Base-by-base conservation (phyloP, 2,113 vertebrate species). In the Prinia subflava region DNA sequence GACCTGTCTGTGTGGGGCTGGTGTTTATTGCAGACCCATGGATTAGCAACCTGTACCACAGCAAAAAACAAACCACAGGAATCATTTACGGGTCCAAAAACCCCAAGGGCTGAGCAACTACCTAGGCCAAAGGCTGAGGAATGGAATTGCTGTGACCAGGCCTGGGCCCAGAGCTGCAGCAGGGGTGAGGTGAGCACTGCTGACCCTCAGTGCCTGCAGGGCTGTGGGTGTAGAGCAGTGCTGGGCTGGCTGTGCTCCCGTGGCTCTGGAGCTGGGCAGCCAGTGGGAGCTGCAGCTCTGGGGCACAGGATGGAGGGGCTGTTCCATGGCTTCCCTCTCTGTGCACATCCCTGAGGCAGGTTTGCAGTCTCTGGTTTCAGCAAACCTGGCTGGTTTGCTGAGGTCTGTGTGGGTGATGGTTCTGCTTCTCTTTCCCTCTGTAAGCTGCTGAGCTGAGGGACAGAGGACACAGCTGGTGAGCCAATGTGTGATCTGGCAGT, bases 21-120 rank as follows among this genome's bases (percentile, higher is more conserved):
- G 16, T 62, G 44, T 52, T 74, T 17, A 46, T 4, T 91, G 67
- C 46, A 70, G 65, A 53, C 60, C 55, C n/a, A 3, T 78, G 83
- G 50, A 65, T 92, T 44, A 62, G 33, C 0, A 0, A 20, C 31
- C 63, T 1, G 1, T 67, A 60, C 37, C 33, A 12, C 4, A 39
- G n/a, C 30, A 46, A 25, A 79, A 81, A 44, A 1, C 41, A 63
- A 88, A 77, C 47, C 3, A 2, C 74, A 55, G 59, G 50, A 82
- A 9, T 55, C 55, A 59, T 35, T 70, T 77, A 44, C 65, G 62
- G 33, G 16, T 89, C 52, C 6, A 49, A 42, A 71, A 81, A 52
- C 2, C 11, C 14, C 73, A 16, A 87, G 10, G 10, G 11, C 0
- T 10, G 1, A 70, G 37, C 41, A 77, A 37, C 25, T 28, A 10